Evolutionary conservation across 2,888 invertebrate genomes (phyloP).

Genomic region (Aphodius sticticus): DNA sequence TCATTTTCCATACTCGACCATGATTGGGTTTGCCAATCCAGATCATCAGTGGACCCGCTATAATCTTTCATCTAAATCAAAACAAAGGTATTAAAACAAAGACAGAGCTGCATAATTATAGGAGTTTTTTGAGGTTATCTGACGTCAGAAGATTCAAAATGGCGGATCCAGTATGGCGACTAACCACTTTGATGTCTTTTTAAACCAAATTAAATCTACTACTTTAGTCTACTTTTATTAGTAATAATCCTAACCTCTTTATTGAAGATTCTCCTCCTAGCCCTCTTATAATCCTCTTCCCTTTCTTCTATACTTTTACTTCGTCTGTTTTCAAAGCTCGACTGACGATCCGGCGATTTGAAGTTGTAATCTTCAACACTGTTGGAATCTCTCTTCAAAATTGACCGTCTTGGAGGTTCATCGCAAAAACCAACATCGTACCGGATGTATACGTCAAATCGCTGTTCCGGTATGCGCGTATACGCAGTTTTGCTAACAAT

Average conservation of each 20-base stretch:
- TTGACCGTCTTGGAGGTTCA: slow-evolving; percentile 78
- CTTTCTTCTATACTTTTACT: slow-evolving; percentile 92
- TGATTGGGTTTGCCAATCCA: slow-evolving; percentile 60
- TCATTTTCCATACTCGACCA: slow-evolving; percentile 68
- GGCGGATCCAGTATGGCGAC: too few relatives aligned
- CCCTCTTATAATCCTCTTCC: slow-evolving; percentile 88
- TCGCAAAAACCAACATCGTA: slow-evolving; percentile 70
- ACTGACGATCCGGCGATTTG: slow-evolving; percentile 69
- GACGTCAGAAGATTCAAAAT: too few relatives aligned
- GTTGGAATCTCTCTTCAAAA: slow-evolving; percentile 82
- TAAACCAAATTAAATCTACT: too few relatives aligned
- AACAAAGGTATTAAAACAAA: slow-evolving; percentile 10
- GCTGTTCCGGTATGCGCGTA: slow-evolving; percentile 73
- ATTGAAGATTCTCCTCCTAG: slow-evolving; percentile 82
- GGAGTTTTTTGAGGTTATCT: too few relatives aligned
- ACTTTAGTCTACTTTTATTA: background rate
- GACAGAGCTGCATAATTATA: too few relatives aligned
- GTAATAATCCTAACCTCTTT: slow-evolving; percentile 49
- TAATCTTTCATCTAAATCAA: slow-evolving; percentile 56
- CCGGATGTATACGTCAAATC: slow-evolving; percentile 75
- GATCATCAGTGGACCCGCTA: slow-evolving; percentile 60
- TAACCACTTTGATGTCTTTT: too few relatives aligned
- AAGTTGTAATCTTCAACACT: slow-evolving; percentile 78
- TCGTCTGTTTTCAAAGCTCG: slow-evolving; percentile 70
- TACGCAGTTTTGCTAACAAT: slow-evolving; percentile 83